phyloP scores from a whole-genome alignment of 2,797 vertebrate species.

The Manis javanica region DNA sequence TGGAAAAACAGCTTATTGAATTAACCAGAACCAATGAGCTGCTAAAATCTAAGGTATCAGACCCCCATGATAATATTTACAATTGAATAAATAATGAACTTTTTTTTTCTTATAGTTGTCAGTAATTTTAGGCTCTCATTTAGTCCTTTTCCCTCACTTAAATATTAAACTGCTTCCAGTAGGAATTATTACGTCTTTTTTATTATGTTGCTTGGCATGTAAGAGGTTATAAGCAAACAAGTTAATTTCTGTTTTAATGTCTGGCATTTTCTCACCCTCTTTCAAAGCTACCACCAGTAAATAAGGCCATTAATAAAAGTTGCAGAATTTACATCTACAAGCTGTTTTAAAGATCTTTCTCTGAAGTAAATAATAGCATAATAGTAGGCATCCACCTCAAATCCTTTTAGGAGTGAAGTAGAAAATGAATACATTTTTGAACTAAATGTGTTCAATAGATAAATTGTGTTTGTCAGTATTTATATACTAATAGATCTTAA shows the following conservation, averaged over 20 bases:
- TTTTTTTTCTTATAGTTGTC: neutral
- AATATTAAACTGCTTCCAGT: neutral
- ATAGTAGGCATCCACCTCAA: neutral
- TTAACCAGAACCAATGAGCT: constrained; percentile 93
- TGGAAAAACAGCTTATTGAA: constrained; percentile 93
- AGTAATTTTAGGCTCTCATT: neutral
- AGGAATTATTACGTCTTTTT: neutral
- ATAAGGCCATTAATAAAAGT: neutral
- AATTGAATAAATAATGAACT: neutral
- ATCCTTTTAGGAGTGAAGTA: constrained; percentile 34
- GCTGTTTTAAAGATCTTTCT: neutral
- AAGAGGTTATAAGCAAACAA: neutral
- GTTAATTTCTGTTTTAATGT: neutral
- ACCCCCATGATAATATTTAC: neutral
- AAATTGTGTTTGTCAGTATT: neutral
- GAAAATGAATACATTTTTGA: neutral
- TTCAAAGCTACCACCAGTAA: neutral
- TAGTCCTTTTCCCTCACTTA: neutral
- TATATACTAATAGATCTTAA: neutral
- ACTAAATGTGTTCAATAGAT: constrained; percentile 1
- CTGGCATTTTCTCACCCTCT: constrained; percentile 3
- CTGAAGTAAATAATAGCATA: neutral
- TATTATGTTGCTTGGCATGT: neutral
- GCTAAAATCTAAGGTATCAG: constrained; percentile 94
- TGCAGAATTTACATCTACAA: constrained; percentile 3